These are phyloP conservation scores for Aotus griseimembra DNA, from an alignment of 2,797 vertebrate species.

Conservation along the genomic window DNA sequence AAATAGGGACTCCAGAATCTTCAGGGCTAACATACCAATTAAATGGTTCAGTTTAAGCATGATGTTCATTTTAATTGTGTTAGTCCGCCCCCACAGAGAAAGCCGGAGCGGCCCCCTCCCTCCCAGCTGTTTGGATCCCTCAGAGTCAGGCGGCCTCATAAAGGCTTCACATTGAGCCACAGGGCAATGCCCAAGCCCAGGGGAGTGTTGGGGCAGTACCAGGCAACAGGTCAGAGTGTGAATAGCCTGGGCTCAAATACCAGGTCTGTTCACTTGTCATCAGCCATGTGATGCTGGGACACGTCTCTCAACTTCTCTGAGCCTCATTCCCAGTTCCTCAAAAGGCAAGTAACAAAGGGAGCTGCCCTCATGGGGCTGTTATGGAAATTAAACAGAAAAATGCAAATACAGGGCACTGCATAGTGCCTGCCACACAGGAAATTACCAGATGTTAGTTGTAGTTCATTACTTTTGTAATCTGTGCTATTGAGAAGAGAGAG, in stretches of 20 bases:
- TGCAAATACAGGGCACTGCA: background rate
- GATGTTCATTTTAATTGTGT: slow-evolving; percentile 85
- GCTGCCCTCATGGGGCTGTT: background rate
- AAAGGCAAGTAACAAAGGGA: background rate
- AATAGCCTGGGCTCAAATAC: background rate
- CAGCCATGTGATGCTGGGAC: background rate
- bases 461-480: background rate
- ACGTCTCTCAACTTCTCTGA: background rate
- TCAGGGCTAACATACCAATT: slow-evolving; percentile 82
- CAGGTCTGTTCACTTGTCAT: background rate
- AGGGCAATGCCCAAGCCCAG: slow-evolving; percentile 46
- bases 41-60: slow-evolving; percentile 81
- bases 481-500: background rate
- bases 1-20: slow-evolving; percentile 77
- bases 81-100: slow-evolving; percentile 75
- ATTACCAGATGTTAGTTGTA: accelerated
- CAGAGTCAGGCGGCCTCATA: slow-evolving; percentile 62
- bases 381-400: background rate
- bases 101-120: slow-evolving; percentile 69
- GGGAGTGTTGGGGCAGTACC: slow-evolving; percentile 41
- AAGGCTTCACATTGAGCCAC: background rate
- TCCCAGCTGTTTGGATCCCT: slow-evolving; percentile 79
- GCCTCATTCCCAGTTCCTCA: background rate
- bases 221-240: accelerated
- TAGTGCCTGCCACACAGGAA: background rate